Evolutionary conservation across 2,113 vertebrate genomes (phyloP).

Genomic region (Myotis yumanensis): DNA sequence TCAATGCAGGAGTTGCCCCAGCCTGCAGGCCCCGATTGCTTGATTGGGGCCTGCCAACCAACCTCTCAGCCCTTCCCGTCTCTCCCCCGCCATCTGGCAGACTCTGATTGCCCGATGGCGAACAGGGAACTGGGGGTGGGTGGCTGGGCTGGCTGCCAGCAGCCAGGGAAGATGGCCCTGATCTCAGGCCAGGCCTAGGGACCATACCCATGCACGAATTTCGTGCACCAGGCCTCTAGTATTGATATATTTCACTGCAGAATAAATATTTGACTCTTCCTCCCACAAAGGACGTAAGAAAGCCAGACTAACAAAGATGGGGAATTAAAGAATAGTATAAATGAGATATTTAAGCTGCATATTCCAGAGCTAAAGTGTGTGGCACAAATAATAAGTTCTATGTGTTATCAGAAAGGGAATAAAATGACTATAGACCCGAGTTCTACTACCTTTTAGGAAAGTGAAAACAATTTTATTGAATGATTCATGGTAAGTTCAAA

Average conservation of each 20-base stretch:
- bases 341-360: background rate
- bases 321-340: background rate
- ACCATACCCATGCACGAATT: too few relatives aligned
- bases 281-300: background rate
- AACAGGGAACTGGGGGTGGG: too few relatives aligned
- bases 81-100: too few relatives aligned
- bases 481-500: constrained; percentile 42
- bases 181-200: too few relatives aligned
- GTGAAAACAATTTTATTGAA: constrained; percentile 54
- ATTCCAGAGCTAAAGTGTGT: background rate
- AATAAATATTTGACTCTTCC: background rate
- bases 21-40: too few relatives aligned
- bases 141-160: too few relatives aligned
- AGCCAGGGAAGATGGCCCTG: too few relatives aligned
- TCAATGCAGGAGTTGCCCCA: too few relatives aligned
- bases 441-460: constrained; percentile 16
- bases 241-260: background rate
- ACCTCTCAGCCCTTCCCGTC: too few relatives aligned
- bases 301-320: background rate
- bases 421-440: background rate
- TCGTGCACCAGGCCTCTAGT: background rate
- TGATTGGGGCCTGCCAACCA: too few relatives aligned
- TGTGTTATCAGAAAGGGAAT: background rate
- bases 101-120: too few relatives aligned
- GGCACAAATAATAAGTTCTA: background rate